Percentiles rank a stretch among this genome's conserved stretches.
Evolutionary conservation across 2,797 vertebrate species (phyloP).

Genomic region (Enteromius mattozi): DNA sequence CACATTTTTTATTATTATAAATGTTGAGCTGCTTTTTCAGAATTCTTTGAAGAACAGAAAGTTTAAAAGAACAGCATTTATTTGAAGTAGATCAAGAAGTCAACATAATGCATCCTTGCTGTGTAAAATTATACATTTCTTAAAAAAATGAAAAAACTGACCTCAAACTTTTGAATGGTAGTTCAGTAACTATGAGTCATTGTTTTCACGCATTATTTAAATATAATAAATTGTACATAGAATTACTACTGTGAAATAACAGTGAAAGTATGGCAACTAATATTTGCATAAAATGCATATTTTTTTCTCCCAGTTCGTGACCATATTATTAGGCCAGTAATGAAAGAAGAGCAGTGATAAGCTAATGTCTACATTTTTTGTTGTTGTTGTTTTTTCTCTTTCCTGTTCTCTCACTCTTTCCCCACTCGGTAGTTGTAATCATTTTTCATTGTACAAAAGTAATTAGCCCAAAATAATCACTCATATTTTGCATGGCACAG

Average conservation of each 20-base stretch:
- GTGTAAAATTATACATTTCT: not conserved
- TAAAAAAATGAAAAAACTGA: not conserved
- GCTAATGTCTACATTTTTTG: conserved; percentile 17
- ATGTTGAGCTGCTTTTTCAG: not conserved
- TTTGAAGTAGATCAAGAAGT: not conserved
- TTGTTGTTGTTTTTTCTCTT: conserved; percentile 10
- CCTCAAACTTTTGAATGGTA: not conserved
- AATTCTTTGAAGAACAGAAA: not conserved
- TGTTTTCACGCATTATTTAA: not conserved
- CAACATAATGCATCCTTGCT: not conserved
- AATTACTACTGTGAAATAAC: not conserved
- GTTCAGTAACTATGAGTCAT: not conserved
- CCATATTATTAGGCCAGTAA: conserved; percentile 28
- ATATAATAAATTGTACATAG: not conserved
- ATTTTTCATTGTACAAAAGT: conserved; percentile 51
- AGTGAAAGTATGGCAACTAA: not conserved
- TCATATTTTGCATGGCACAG: not conserved
- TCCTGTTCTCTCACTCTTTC: not conserved
- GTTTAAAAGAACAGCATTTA: not conserved
- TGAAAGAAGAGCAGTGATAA: conserved; percentile 39
- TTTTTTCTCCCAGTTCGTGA: not conserved
- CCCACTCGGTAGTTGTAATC: conserved; percentile 20
- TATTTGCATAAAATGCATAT: not conserved
- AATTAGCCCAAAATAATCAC: conserved; percentile 41
- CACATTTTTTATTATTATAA: not conserved